A percentile compares a stretch with the other conserved stretches of the same genome.
Evolutionary conservation across 35 echinoderm and acorn worm species (phyloP).

Genomic region (Nesometra sesokonis): DNA sequence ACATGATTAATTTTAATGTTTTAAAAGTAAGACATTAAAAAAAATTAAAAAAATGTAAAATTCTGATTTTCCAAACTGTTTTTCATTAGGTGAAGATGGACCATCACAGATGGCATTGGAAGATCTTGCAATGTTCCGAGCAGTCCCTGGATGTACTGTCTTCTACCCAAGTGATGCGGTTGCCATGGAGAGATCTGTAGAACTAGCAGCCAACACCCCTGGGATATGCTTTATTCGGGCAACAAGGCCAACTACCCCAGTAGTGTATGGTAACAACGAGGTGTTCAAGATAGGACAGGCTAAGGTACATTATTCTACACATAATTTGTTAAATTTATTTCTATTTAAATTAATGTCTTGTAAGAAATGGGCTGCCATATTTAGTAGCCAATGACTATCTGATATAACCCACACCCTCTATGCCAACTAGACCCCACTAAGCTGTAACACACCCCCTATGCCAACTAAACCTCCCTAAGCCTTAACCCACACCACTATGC

Average conservation of each 20-base stretch:
- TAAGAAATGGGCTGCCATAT: background rate
- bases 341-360: background rate
- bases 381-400: too few species aligned
- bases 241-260: constrained; percentile 63
- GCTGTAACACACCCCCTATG: too few species aligned
- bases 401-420: too few species aligned
- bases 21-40: too few species aligned
- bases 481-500: too few species aligned
- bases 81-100: constrained; percentile 71
- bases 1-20: too few species aligned
- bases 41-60: too few species aligned
- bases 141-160: constrained; percentile 68
- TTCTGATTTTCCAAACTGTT: too few species aligned
- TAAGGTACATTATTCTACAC: constrained; percentile 50
- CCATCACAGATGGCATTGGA: constrained; percentile 97
- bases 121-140: constrained; percentile 87
- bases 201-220: constrained; percentile 73
- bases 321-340: too few species aligned
- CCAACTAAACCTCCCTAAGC: too few species aligned
- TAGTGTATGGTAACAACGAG: constrained; percentile 53
- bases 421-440: too few species aligned
- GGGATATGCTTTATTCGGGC: constrained; percentile 90
- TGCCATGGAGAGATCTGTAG: constrained; percentile 80
- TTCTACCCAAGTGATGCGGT: constrained; percentile 97
- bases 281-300: constrained; percentile 62